Evolutionary conservation across 2,113 vertebrate species (phyloP), one percentile per base, ranked within the genome.

Genomic region (Nibea coibor): DNA sequence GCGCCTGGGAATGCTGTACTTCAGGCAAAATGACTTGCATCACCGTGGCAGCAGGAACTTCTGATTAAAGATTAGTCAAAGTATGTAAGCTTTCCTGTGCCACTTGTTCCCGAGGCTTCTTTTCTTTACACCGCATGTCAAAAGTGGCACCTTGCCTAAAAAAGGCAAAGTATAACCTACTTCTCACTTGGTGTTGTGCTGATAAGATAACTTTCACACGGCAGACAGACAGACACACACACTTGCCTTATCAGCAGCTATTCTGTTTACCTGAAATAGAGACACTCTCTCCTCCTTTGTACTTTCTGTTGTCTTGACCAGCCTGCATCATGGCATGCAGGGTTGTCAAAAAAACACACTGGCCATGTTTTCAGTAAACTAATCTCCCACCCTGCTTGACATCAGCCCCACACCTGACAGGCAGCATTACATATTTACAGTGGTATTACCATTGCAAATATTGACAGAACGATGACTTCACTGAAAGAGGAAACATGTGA

Each of bases 391-490:
- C 71, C 75, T 54, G n/a, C 59, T 47, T 53, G 63, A 78, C 82
- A 81, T 68, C 17, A 84, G 69, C 68, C 74, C 75, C 74, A 78
- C 81, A 74, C 58, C 75, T 69, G 81, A 87, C 70, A 20, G 64
- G 72, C 69, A 56, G 56, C 17, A 72, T 87, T 87, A 71, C 83
- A 90, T 91, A 90, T 92, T 91, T 85, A 84, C 90, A 70, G 75
- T 45, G 69, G 87, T 87, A 90, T 92, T 88, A 92, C 82, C 90
- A 91, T 89, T 88, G 87, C 92, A 94, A 94, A 93, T 93, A 93
- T 94, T 94, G 92, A 94, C 94, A 88, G 80, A 87, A 76, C 58
- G 75, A 92, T 93, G 90, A 92, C 89, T 87, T 94, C 92, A 93
- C 65, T 59, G 53, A 86, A 93, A 89, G 92, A 93, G 91, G 92